Base-by-base conservation (phyloP, 2,888 invertebrate species). In the Philopedon plagiatum region DNA sequence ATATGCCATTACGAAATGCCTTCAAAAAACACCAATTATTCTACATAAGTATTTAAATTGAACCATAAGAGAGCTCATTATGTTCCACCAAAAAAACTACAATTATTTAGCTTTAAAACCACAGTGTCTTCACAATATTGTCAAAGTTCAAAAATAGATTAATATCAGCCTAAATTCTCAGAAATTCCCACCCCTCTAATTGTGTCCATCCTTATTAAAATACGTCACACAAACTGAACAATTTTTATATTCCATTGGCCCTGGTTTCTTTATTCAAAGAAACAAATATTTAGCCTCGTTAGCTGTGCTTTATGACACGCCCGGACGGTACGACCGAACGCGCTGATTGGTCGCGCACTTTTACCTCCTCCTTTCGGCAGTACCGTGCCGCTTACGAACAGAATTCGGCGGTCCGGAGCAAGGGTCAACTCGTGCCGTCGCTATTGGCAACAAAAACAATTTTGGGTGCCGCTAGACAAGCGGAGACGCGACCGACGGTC, bases 241-340 rank as follows among this genome's bases (percentile, higher is more conserved):
- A 51, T 51, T 51, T 54, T 29, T 54, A 15, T n/a, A n/a, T 54
- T 26, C 29, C 9, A 29, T 54, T 29, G 29, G 29, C 8, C 51
- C 29, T n/a, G 29, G 8, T 15, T 26, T 54, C 51, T 26, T 54
- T 26, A 54, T 26, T 54, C 26, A 54, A 54, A 80, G 79, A 79
- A 80, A 60, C 67, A 44, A 69, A 69, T 62, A 69, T 69, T 56
- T 51, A 37, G 60, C 21, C 46, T 54, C 29, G 51, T 54, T 54
- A 46, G 58, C 32, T 41, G 73, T 73, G 73, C 60, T 73, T 73
- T 73, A 73, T 73, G 73, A 73, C 74, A 71, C 74, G 71, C 74
- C 74, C 70, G 70, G 32, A 54, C 68, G 57, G 46, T 34, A 19
- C 39, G 26, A 41, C 15, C 63, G 15, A 32, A 49, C 34, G 32